These are phyloP conservation scores for Anarrhichthys ocellatus DNA, from an alignment of 2,113 vertebrate genomes.

Conservation along the genomic window DNA sequence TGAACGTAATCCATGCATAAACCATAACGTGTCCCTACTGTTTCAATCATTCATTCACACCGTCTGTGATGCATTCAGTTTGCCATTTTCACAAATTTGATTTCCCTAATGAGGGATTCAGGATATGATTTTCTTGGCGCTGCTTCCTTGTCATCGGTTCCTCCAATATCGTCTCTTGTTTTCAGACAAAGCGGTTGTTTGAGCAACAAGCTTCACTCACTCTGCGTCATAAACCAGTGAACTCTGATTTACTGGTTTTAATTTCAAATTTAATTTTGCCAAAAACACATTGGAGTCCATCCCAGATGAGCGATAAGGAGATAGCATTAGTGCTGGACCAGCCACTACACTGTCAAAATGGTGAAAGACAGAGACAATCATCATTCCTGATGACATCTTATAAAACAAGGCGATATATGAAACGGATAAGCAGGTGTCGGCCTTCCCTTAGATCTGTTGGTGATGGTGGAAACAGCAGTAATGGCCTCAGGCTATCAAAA, in stretches of 20 bases:
- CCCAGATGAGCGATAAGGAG: background rate
- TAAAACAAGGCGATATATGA: too few species aligned
- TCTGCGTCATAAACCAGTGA: background rate
- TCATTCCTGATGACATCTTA: background rate
- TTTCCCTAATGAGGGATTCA: background rate
- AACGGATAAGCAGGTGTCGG: background rate
- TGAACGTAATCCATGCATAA: background rate
- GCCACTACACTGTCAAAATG: background rate
- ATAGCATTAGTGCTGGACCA: background rate
- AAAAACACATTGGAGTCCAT: background rate
- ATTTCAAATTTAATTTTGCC: background rate
- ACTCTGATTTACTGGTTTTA: background rate
- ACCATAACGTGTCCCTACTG: too few species aligned
- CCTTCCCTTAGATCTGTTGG: background rate
- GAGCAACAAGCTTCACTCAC: background rate
- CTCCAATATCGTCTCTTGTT: background rate
- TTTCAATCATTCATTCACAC: too few species aligned
- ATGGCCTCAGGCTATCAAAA: background rate
- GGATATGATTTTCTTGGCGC: background rate
- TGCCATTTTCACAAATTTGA: background rate
- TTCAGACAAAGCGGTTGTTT: background rate
- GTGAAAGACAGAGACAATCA: background rate
- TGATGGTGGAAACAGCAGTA: background rate
- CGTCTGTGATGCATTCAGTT: background rate
- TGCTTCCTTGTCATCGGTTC: background rate